phyloP scores from a whole-genome alignment of 92 coral and sea anemone genomes.

The Scolanthus callimorphus region DNA sequence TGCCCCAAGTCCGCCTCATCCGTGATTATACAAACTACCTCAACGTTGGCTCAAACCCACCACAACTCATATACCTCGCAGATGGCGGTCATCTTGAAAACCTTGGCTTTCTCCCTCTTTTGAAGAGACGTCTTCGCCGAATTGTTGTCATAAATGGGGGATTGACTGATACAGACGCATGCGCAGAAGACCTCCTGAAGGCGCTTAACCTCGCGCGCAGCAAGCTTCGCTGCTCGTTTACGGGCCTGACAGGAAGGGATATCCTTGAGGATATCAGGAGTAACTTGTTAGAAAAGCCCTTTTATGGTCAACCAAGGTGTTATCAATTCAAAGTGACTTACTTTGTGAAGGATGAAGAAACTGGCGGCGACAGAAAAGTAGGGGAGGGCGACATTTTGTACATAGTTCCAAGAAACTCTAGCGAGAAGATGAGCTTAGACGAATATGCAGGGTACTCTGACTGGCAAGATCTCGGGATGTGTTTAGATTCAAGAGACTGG shows the following conservation, averaged over 20 bases:
- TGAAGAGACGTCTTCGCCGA: slow-evolving; percentile 37
- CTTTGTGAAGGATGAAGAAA: slow-evolving; percentile 11
- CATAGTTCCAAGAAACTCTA: slow-evolving; percentile 36
- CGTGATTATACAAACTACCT: slow-evolving; percentile 43
- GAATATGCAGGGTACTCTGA: slow-evolving; percentile 8
- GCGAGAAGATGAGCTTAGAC: no score
- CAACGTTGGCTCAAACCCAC: slow-evolving; percentile 59
- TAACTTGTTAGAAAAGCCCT: slow-evolving; percentile 28
- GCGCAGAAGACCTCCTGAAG: slow-evolving; percentile 27
- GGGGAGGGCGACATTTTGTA: slow-evolving; percentile 54
- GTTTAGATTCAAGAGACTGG: slow-evolving; percentile 42
- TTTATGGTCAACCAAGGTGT: slow-evolving; percentile 26
- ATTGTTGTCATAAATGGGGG: slow-evolving; percentile 75
- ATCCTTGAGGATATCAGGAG: slow-evolving; percentile 41
- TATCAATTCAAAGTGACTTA: slow-evolving; percentile 51
- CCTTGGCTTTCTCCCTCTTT: slow-evolving; percentile 64
- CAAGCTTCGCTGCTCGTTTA: slow-evolving; percentile 66
- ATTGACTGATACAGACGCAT: slow-evolving; percentile 17
- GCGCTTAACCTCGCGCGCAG: slow-evolving; percentile 66
- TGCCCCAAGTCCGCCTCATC: slow-evolving; percentile 53
- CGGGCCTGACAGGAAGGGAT: slow-evolving; percentile 54
- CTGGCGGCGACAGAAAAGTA: slow-evolving; percentile 17
- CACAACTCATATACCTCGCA: slow-evolving; percentile 55
- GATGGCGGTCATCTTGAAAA: slow-evolving; percentile 85
- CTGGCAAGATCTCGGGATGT: slow-evolving; percentile 40